Conservation (phyloP, 2,797 vertebrate genomes). For the Galaxias olidus region DNA sequence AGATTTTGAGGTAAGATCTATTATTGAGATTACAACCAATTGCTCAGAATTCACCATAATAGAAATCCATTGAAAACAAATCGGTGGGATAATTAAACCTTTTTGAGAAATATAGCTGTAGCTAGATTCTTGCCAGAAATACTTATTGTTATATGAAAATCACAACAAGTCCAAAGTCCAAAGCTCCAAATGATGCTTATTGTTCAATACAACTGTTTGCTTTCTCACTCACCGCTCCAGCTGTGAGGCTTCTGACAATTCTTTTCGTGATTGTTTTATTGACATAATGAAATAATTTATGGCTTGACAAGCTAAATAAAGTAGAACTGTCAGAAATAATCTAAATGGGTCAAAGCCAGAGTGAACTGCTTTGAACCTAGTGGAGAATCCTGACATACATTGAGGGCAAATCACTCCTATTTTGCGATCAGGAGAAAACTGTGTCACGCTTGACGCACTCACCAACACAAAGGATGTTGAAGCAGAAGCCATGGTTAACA, state of each 20-base stretch:
- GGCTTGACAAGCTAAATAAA: constrained; percentile 19
- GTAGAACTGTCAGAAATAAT: constrained; percentile 22
- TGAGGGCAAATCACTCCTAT: constrained; percentile 32
- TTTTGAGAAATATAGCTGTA: not conserved
- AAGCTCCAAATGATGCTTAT: constrained; percentile 19
- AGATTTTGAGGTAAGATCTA: constrained; percentile 10
- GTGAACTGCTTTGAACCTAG: constrained; percentile 30
- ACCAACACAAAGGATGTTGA: constrained; percentile 99
- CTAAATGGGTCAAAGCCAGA: constrained; percentile 31
- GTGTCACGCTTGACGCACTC: constrained; percentile 70
- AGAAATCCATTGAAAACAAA: not conserved
- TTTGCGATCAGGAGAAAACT: constrained; percentile 37
- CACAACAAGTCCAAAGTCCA: constrained; percentile 11
- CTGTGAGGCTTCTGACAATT: no score
- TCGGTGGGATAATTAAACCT: not conserved
- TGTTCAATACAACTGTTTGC: constrained; percentile 23
- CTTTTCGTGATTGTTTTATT: no score
- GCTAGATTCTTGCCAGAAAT: constrained; percentile 1
- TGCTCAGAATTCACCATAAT: no score
- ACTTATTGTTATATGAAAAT: constrained; percentile 18
- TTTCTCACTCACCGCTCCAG: constrained; percentile 21
- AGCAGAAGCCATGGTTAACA: constrained; percentile 96
- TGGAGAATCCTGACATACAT: constrained; percentile 42
- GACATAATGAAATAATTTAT: no score
- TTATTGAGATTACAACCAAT: no score